These are phyloP conservation scores for Brachionus calyciflorus DNA, from an alignment of 1,140 invertebrate species.

Conservation along the genomic window DNA sequence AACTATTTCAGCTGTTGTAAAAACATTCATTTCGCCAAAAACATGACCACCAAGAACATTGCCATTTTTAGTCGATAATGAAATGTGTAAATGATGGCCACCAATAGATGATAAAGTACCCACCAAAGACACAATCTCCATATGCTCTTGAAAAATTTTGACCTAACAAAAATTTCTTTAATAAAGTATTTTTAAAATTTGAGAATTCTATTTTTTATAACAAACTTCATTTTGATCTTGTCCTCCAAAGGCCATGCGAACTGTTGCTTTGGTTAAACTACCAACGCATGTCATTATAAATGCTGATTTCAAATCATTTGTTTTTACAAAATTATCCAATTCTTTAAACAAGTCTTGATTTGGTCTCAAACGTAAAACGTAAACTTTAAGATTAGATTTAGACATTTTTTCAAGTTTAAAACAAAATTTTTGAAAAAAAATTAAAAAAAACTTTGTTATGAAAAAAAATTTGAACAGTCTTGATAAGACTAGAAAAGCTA, in stretches of 20 bases:
- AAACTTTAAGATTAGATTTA: constrained; percentile 45
- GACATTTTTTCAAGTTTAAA: not conserved
- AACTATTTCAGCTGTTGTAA: constrained; percentile 62
- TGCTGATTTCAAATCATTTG: constrained; percentile 54
- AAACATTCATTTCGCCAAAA: constrained; percentile 58
- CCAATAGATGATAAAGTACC: constrained; percentile 58
- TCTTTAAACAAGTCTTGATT: constrained; percentile 56
- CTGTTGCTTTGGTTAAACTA: constrained; percentile 58
- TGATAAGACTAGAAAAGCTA: no score
- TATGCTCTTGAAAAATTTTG: constrained; percentile 53
- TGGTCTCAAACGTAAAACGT: constrained; percentile 54
- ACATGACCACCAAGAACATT: constrained; percentile 61
- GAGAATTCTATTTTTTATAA: not conserved
- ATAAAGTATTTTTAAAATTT: no score
- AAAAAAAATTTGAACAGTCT: no score
- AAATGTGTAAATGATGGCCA: constrained; percentile 58
- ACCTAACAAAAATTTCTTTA: constrained; percentile 52
- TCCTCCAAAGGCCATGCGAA: constrained; percentile 56
- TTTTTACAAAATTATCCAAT: constrained; percentile 53
- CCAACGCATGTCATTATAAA: constrained; percentile 61
- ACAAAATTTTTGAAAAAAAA: not conserved
- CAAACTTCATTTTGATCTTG: constrained; percentile 48
- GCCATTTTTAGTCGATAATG: constrained; percentile 57
- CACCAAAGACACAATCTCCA: constrained; percentile 61
- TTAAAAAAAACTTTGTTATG: no score